A percentile compares a stretch with the other conserved stretches of the same genome.
Evolutionary conservation across 2,797 vertebrate species (phyloP).

Genomic region (Eutrigla gurnardus): DNA sequence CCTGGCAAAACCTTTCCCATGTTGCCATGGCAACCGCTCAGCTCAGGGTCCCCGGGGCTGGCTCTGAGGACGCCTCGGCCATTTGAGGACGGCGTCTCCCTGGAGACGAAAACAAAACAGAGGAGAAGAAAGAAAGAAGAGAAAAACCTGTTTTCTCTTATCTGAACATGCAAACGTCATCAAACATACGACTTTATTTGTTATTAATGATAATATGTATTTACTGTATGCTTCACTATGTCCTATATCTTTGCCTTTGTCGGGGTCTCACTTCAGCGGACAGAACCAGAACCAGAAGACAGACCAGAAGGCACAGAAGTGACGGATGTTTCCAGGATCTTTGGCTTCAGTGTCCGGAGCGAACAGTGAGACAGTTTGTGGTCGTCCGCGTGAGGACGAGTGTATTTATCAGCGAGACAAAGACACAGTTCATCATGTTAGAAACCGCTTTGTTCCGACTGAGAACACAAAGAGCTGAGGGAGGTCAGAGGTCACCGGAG

Average conservation of each 20-base stretch:
- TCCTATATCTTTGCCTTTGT: no score
- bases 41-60: constrained; percentile 6
- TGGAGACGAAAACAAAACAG: constrained; percentile 42
- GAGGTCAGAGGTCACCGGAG: constrained; percentile 21
- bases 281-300: background rate
- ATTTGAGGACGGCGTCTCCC: constrained; percentile 56
- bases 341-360: constrained; percentile 59
- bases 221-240: background rate
- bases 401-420: constrained; percentile 67
- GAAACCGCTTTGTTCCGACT: constrained; percentile 43
- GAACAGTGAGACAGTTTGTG: constrained; percentile 67
- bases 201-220: background rate
- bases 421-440: constrained; percentile 64
- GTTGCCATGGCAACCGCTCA: constrained; percentile 45
- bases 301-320: background rate
- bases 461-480: constrained; percentile 32
- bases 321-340: constrained; percentile 40
- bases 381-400: constrained; percentile 55
- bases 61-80: constrained; percentile 27
- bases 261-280: background rate
- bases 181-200: no score
- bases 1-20: constrained; percentile 27
- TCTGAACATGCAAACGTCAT: background rate
- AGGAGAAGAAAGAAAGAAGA: background rate
- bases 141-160: background rate